These are phyloP conservation scores for Halichoerus grypus DNA, from an alignment of 2,113 vertebrate species.

Conservation along the genomic window DNA sequence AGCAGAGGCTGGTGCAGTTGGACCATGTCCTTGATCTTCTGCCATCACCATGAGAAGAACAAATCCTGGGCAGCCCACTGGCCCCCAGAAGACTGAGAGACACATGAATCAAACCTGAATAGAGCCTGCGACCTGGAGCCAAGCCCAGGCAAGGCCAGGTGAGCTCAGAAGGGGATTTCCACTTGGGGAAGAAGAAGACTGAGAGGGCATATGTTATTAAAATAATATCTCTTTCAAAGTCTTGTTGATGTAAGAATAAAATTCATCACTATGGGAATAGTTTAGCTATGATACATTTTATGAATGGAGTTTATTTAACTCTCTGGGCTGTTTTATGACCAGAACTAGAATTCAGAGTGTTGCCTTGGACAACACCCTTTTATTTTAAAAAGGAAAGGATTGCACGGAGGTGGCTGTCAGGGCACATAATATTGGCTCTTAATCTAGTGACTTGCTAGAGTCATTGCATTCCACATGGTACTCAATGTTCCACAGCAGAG, in stretches of 20 bases:
- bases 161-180: conserved; percentile 3
- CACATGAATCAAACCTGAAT: background rate
- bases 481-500: background rate
- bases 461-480: background rate
- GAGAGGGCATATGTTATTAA: background rate
- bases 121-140: background rate
- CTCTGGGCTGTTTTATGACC: background rate
- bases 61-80: background rate
- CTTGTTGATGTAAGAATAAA: background rate
- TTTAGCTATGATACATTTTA: conserved; percentile 32
- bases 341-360: background rate
- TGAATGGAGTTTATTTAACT: conserved; percentile 27
- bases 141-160: background rate
- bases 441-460: background rate
- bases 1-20: background rate
- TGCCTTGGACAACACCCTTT: background rate
- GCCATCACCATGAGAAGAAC: background rate
- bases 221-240: background rate
- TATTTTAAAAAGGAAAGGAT: conserved; percentile 9
- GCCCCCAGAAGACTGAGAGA: background rate
- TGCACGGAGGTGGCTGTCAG: background rate
- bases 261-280: background rate
- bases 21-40: background rate
- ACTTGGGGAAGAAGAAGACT: background rate
- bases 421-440: background rate